Base-by-base conservation (phyloP, 2,113 vertebrate species). In the Camelus dromedarius region DNA sequence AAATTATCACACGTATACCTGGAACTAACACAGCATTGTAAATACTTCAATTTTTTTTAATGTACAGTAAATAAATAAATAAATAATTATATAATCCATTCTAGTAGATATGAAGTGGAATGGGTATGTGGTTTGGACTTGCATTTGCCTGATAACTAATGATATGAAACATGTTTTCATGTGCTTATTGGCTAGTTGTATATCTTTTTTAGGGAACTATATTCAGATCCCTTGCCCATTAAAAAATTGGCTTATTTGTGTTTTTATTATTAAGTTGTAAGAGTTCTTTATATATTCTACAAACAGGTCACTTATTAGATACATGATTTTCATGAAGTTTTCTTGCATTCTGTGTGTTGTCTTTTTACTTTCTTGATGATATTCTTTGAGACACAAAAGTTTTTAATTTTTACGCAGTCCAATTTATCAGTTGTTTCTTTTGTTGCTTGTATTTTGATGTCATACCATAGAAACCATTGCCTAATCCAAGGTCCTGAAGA, bases 281-380 rank as follows among this genome's bases (percentile, higher is more conserved):
- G 69, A 54, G 56, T 76, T 84, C 80, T 54, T 83, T 73, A 35
- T 69, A 54, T 81, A 73, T 26, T 83, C 24, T 52, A 38, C 22
- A 73, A 83, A 92, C 24, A 73, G 32, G 18, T 73, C 8, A 26
- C 32, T 92, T 73, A 50, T 72, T 46, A 35, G 19, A 52, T 42
- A 62, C 24, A 6, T 60, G 18, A 62, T 52, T 52, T 89, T 32
- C n/a, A 77, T 7, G 28, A 77, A 6, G 16, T 73, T 83, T 30
- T 76, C 69, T 66, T 35, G 11, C 48, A 42, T 52, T 85, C 50
- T 66, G 10, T 66, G 48, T 7, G 4, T 54, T 67, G 50, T 56
- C 48, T 85, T 93, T 58, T 92, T 83, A 73, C 56, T 84, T 92
- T 73, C 56, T 92, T 75, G 38, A 52, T 75, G 56, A 28, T 75